Percentiles rank a stretch among this genome's conserved stretches.
These are phyloP conservation scores for Xylocopa sonorina DNA, from an alignment of 1,140 invertebrate genomes.

Conservation along the genomic window DNA sequence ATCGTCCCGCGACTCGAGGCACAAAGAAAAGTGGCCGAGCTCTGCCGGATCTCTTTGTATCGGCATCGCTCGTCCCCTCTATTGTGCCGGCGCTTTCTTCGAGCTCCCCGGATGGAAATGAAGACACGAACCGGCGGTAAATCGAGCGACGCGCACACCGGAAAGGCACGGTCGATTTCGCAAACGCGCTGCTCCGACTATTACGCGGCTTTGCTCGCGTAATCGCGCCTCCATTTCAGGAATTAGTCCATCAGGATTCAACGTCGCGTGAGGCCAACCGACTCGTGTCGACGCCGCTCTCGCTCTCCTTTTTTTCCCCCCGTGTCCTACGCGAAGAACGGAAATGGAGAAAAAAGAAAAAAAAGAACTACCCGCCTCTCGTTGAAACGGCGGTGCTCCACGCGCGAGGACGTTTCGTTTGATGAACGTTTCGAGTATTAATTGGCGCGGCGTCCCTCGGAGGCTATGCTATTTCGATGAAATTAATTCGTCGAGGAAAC, in stretches of 20 bases:
- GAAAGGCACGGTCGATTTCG: constrained; percentile 49
- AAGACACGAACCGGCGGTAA: constrained; percentile 44
- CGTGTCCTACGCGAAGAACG: not conserved
- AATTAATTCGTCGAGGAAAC: constrained; percentile 8
- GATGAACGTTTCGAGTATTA: not conserved
- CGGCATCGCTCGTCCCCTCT: not conserved
- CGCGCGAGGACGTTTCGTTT: not conserved
- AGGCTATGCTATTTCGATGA: not conserved
- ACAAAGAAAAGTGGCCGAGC: not conserved
- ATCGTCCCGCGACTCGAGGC: not conserved
- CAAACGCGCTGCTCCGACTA: constrained; percentile 40
- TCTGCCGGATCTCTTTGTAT: not conserved
- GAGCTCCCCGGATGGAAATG: constrained; percentile 17
- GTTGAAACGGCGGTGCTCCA: not conserved
- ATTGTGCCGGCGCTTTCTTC: constrained; percentile 8
- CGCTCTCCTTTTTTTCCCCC: constrained; percentile 10
- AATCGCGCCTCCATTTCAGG: constrained; percentile 47
- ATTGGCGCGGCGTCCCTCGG: constrained; percentile 5
- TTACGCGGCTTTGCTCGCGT: constrained; percentile 51
- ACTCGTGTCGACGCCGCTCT: constrained; percentile 28
- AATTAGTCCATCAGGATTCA: constrained; percentile 59
- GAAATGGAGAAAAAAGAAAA: no score
- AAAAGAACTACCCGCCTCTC: not conserved
- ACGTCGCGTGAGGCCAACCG: constrained; percentile 54
- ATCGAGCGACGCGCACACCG: constrained; percentile 35